A percentile compares a stretch with the other conserved stretches of the same genome.
phyloP scores from a whole-genome alignment of 2,888 invertebrate genomes.

The Drosophila siamana region DNA sequence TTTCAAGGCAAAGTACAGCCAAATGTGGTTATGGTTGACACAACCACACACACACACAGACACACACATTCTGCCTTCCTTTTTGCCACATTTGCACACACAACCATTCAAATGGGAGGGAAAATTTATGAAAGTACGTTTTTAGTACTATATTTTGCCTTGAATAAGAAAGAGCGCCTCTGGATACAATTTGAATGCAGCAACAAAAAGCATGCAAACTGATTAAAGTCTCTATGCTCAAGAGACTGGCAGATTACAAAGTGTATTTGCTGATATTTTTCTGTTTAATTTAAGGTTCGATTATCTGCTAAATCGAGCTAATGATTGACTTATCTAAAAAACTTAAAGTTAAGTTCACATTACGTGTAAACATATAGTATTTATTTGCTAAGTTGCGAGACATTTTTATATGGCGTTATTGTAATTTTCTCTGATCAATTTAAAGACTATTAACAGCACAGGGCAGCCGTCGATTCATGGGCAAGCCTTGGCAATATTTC shows the following conservation, averaged over 20 bases:
- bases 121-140: slow-evolving; percentile 56
- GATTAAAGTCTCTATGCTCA: slow-evolving; percentile 7
- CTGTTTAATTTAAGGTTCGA: neutral
- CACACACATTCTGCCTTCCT: neutral
- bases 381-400: neutral
- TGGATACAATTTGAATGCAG: slow-evolving; percentile 68
- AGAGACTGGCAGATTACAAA: neutral
- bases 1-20: slow-evolving; percentile 54
- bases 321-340: too few relatives aligned
- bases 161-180: slow-evolving; percentile 54
- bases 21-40: slow-evolving; percentile 54
- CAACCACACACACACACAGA: slow-evolving; percentile 9
- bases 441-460: neutral
- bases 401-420: too few relatives aligned
- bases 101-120: slow-evolving; percentile 11
- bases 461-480: slow-evolving; percentile 29
- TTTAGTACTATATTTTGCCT: slow-evolving; percentile 53
- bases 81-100: neutral
- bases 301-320: too few relatives aligned
- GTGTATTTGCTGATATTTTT: too few relatives aligned
- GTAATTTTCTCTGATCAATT: too few relatives aligned
- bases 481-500: slow-evolving; percentile 17
- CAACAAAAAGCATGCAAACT: slow-evolving; percentile 25
- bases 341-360: too few relatives aligned
- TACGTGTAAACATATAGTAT: too few relatives aligned